phyloP scores from a whole-genome alignment of 2,888 invertebrate genomes.

The Tipula confusa region DNA sequence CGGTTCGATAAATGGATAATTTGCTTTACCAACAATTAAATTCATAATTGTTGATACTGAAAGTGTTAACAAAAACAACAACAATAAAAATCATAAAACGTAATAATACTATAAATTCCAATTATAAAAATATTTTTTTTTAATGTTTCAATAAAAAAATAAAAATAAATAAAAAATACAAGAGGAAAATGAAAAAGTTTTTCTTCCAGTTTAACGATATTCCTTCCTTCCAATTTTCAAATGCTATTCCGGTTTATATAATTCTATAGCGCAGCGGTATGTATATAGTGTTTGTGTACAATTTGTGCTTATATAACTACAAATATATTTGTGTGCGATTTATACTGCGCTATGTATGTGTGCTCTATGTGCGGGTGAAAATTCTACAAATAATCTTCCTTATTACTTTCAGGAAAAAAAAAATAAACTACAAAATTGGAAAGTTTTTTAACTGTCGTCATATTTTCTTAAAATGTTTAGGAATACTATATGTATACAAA shows the following conservation, averaged over 20 bases:
- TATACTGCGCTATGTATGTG: neutral
- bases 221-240: slow-evolving; percentile 12
- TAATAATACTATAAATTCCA: neutral
- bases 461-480: neutral
- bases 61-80: neutral
- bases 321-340: neutral
- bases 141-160: neutral
- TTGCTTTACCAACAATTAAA: too few relatives aligned
- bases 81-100: neutral
- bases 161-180: neutral
- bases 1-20: too few relatives aligned
- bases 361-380: neutral
- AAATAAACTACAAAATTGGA: neutral
- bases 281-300: neutral
- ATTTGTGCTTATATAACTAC: neutral
- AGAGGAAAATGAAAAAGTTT: neutral
- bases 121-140: neutral
- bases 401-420: neutral
- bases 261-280: neutral
- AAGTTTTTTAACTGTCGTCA: neutral
- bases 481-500: neutral
- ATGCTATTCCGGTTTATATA: neutral
- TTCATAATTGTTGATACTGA: neutral
- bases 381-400: neutral
- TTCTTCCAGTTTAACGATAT: neutral